phyloP scores from a whole-genome alignment of 2,113 vertebrate genomes.

The Rhea americana region DNA sequence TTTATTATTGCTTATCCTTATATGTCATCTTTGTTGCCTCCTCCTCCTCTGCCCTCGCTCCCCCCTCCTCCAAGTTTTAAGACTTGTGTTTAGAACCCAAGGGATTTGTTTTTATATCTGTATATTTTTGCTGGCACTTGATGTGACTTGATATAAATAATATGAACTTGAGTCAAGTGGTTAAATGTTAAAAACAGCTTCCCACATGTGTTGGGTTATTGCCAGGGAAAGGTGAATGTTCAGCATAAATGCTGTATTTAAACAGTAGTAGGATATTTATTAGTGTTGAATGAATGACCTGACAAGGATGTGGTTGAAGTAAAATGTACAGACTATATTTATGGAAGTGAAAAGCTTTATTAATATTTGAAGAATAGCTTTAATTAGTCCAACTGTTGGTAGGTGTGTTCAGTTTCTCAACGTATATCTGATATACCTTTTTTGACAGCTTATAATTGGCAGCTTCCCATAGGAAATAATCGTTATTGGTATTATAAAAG shows the following conservation, averaged over 20 bases:
- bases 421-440: slow-evolving; percentile 61
- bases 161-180: neutral
- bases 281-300: slow-evolving; percentile 18
- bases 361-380: slow-evolving; percentile 44
- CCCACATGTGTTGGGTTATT: neutral
- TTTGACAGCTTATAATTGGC: slow-evolving; percentile 77
- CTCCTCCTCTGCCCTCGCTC: neutral
- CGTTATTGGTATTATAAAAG: slow-evolving; percentile 78
- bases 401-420: slow-evolving; percentile 57
- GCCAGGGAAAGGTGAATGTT: neutral
- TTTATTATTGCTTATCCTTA: neutral
- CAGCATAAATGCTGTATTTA: slow-evolving; percentile 6
- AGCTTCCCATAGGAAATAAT: slow-evolving; percentile 80
- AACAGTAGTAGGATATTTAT: slow-evolving; percentile 17
- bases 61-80: neutral
- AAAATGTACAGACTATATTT: neutral
- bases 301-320: neutral
- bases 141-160: neutral
- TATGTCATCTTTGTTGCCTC: neutral
- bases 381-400: slow-evolving; percentile 59
- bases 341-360: slow-evolving; percentile 1
- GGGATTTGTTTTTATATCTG: neutral
- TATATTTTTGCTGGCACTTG: neutral
- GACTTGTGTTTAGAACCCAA: neutral
- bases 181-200: slow-evolving; percentile 25